Conservation (phyloP, 2,113 vertebrate genomes). For the Stercorarius parasiticus region DNA sequence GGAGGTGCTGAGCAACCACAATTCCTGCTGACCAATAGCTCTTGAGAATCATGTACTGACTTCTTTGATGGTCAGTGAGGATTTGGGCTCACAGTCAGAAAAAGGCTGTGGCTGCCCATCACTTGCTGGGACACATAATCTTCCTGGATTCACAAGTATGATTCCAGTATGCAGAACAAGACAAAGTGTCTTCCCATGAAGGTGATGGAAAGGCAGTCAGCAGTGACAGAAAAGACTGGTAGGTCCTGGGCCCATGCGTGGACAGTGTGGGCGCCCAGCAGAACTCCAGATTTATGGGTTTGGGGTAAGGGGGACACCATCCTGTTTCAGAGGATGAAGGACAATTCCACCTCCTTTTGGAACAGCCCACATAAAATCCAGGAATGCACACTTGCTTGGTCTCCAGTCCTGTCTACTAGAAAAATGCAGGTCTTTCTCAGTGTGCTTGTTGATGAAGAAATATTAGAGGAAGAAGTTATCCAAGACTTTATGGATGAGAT, state of each 20-base stretch:
- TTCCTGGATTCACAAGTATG: neutral
- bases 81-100: neutral
- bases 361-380: neutral
- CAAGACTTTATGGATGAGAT: neutral
- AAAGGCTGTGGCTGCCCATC: neutral
- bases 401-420: neutral
- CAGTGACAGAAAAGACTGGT: neutral
- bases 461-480: neutral
- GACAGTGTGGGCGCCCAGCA: rapidly evolving
- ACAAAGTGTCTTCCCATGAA: neutral
- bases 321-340: neutral
- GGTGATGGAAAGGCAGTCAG: neutral
- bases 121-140: neutral
- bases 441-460: neutral
- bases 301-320: neutral
- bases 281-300: neutral
- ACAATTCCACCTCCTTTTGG: neutral
- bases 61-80: neutral
- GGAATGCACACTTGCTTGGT: neutral
- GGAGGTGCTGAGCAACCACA: neutral
- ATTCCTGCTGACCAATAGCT: neutral
- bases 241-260: neutral
- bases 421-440: neutral
- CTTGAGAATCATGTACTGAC: neutral
- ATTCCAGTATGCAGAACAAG: neutral